Evolutionary conservation across 35 echinoderm and acorn worm species (phyloP), one percentile per base, ranked within the genome.

Genomic region (Amphiura filiformis): DNA sequence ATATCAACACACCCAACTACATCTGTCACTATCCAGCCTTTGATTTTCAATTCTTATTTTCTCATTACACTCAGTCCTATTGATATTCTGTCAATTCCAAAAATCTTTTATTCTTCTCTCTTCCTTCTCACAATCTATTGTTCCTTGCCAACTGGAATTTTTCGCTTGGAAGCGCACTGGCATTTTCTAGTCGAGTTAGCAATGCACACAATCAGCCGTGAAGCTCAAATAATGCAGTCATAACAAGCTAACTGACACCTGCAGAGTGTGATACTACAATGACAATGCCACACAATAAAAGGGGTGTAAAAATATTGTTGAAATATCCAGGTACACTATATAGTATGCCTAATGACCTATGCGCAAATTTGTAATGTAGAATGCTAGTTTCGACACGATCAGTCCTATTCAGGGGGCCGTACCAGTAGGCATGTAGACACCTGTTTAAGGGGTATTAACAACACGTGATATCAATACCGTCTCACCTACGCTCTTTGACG

Each of bases 301-400:
- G 61, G 28, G 1, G 61, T 70, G 61, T 47, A 47, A 70, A 70
- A 70, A 70, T 70, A 70, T 70, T 70, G 61, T 70, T 70, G 61
- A 30, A 70, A 70, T 26, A 70, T 70, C 61, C 61, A 70, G 61
- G 61, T 70, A 70, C 26, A n/a, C 61, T n/a, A 70, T 70, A 70
- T 70, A 70, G 44, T 30, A 11, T 26, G 61, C 28, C 28, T 26
- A 70, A 70, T 70, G 61, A 30, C 7, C 17, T 70, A 70, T 70
- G 26, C 61, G 1, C 28, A 70, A 70, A 70, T 70, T n/a, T 2
- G 61, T 3, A 18, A 70, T 70, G 61, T 70, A 13, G n/a, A 26
- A 70, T 23, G 61, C 61, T 26, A 18, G 61, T 70, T 70, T 70
- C 61, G 26, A 70, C 61, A 70, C 61, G 61, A 70, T 70, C 26